These are phyloP conservation scores for Eutrigla gurnardus DNA, from an alignment of 2,797 vertebrate species.

Conservation along the genomic window DNA sequence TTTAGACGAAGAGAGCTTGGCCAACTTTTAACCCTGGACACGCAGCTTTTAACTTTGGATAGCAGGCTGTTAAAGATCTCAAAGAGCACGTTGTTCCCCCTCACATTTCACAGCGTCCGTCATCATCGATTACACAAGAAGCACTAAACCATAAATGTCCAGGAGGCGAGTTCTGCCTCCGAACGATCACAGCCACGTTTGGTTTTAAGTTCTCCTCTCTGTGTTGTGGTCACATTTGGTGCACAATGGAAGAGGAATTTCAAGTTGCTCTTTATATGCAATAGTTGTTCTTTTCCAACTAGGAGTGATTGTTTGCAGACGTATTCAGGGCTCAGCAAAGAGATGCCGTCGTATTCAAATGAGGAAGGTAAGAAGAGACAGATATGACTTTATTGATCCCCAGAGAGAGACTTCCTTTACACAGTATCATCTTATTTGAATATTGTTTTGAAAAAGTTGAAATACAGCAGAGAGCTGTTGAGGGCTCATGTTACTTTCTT, in stretches of 20 bases:
- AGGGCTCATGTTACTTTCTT: neutral
- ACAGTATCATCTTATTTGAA: neutral
- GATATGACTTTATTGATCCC: slow-evolving; percentile 4
- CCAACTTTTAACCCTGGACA: slow-evolving; percentile 78
- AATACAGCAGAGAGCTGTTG: neutral
- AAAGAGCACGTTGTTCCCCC: slow-evolving; percentile 68
- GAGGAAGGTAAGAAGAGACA: slow-evolving; percentile 3
- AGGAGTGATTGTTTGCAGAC: slow-evolving; percentile 5
- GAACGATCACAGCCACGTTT: slow-evolving; percentile 50
- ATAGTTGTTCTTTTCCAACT: slow-evolving; percentile 5
- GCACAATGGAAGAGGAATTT: slow-evolving; percentile 17
- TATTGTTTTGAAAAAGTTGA: neutral
- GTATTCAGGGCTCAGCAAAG: slow-evolving; percentile 7
- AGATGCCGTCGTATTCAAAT: slow-evolving; percentile 16
- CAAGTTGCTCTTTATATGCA: slow-evolving; percentile 43
- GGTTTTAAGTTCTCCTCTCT: slow-evolving; percentile 42
- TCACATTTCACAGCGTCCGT: slow-evolving; percentile 75
- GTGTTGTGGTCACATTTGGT: slow-evolving; percentile 36
- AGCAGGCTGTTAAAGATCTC: slow-evolving; percentile 74
- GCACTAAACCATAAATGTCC: slow-evolving; percentile 54
- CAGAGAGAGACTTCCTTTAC: neutral
- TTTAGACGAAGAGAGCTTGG: slow-evolving; percentile 69
- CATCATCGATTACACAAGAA: slow-evolving; percentile 74
- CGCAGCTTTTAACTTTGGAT: slow-evolving; percentile 72
- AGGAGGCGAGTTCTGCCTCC: slow-evolving; percentile 66